These are phyloP conservation scores for Cryptoprocta ferox DNA, from an alignment of 2,797 vertebrate species.

Conservation along the genomic window DNA sequence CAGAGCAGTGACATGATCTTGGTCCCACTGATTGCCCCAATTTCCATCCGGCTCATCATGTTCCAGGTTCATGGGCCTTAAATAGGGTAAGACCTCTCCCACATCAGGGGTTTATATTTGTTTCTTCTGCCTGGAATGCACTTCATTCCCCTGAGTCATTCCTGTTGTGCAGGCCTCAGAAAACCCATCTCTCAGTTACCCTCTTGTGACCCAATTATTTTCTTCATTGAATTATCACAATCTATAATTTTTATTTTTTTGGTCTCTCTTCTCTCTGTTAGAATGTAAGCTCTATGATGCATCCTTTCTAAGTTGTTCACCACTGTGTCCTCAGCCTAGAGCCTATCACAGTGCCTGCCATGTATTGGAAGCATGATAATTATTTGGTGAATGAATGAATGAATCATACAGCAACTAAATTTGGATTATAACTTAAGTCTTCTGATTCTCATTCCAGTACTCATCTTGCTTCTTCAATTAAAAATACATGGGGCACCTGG, in stretches of 20 bases:
- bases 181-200: not conserved
- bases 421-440: slow-evolving; percentile 49
- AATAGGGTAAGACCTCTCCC: not conserved
- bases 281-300: not conserved
- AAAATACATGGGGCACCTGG: not conserved
- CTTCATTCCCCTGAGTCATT: not conserved
- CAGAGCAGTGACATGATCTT: not conserved
- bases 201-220: not conserved
- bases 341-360: not conserved
- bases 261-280: not conserved
- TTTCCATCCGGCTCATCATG: not conserved
- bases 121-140: slow-evolving; percentile 27
- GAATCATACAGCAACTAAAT: not conserved
- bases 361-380: not conserved
- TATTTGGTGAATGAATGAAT: slow-evolving; percentile 48
- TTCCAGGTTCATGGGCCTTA: not conserved
- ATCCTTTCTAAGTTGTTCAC: slow-evolving; percentile 41
- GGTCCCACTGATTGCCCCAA: not conserved
- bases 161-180: not conserved
- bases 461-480: slow-evolving; percentile 26
- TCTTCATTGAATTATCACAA: not conserved
- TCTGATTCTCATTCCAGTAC: slow-evolving; percentile 39
- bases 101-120: not conserved
- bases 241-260: not conserved
- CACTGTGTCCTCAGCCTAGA: not conserved